Evolutionary conservation across 2,113 vertebrate genomes (phyloP), one percentile per base, ranked within the genome.

Genomic region (Neogale vison): DNA sequence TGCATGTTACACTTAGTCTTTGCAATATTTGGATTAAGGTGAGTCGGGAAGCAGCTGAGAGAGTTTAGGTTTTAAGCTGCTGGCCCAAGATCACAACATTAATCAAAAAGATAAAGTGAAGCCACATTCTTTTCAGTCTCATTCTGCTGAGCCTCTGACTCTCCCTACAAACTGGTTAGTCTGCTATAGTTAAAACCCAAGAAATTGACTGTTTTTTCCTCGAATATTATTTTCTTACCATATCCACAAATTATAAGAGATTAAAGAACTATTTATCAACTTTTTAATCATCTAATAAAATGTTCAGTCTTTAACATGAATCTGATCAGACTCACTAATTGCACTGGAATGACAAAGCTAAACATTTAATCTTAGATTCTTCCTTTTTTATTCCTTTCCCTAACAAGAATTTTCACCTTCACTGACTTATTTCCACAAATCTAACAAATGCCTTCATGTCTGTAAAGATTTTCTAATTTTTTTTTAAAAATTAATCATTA

Each of bases 201-300:
- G 92, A 92, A 94, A 29, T 57, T 97, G n/a, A 23, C 39, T 57
- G 1, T n/a, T 84, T 50, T 50, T 50, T 12, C 50, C 24, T 71
- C n/a, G 93, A 34, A 52, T 83, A 13, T 67, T 95, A 81, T 72
- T 90, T 84, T 74, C 23, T 84, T 95, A 42, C 23, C 18, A 79
- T 61, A 96, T 86, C 61, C 57, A 26, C 74, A 6, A 94, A 87
- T 71, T 76, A 50, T 9, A 94, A 57, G 23, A 88, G 11, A 95
- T 71, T 71, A 96, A 93, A 95, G 24, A 52, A 34, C 10, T 63
- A 12, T 80, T 88, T 84, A 76, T 88, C 52, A 93, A 77, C 29
- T 85, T 84, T 94, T 72, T 90, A 94, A 93, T 95, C 71, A 86
- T 42, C 63, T 47, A 92, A 90, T 81, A 95, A 94, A 88, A 92